Evolutionary conservation across 2,888 invertebrate species (phyloP).

Genomic region (Ptilodon capucinus): DNA sequence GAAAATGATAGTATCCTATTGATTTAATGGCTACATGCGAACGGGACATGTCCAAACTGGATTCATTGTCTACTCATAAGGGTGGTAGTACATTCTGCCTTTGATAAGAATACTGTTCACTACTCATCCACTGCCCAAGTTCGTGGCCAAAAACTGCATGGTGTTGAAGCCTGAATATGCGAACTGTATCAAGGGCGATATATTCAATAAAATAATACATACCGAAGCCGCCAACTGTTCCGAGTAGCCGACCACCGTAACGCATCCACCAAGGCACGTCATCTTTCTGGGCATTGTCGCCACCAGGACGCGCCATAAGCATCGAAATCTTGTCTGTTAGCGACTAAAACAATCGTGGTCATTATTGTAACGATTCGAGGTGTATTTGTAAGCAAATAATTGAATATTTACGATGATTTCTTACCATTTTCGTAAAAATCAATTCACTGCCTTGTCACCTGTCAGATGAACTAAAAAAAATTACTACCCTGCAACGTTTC

Average conservation of each 20-base stretch:
- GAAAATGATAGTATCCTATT: no score
- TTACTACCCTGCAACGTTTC: constrained; percentile 16
- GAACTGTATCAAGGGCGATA: not conserved
- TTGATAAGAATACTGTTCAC: not conserved
- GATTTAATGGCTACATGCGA: not conserved
- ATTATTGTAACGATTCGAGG: constrained; percentile 27
- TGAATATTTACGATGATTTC: constrained; percentile 46
- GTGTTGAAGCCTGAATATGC: not conserved
- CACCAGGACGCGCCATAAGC: constrained; percentile 91
- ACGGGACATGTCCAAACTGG: not conserved
- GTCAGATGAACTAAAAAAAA: constrained; percentile 47
- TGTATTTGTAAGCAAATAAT: constrained; percentile 18
- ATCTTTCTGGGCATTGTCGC: constrained; percentile 89
- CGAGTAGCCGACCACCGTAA: constrained; percentile 91
- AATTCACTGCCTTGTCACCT: constrained; percentile 71
- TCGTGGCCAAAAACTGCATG: not conserved
- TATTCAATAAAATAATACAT: constrained; percentile 68
- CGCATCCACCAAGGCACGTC: constrained; percentile 95
- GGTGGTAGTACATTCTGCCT: not conserved
- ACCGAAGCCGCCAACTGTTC: constrained; percentile 93
- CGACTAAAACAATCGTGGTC: constrained; percentile 80
- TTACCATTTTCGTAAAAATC: constrained; percentile 80
- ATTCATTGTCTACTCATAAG: not conserved
- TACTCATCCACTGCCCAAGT: not conserved
- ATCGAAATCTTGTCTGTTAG: constrained; percentile 90